Evolutionary conservation across 2,888 invertebrate species (phyloP).

Genomic region (Laspeyria flexula): DNA sequence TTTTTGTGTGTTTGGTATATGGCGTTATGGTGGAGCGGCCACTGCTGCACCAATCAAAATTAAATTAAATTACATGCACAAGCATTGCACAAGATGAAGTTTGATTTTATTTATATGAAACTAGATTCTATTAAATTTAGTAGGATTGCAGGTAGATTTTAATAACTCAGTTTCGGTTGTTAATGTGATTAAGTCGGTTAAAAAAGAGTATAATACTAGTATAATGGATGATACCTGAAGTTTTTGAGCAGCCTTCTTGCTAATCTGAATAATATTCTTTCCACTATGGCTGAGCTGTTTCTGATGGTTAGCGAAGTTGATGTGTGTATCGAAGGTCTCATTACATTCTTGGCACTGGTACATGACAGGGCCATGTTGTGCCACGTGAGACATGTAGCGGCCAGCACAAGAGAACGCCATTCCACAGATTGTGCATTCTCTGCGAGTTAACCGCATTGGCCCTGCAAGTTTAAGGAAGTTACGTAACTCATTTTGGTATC

Average conservation of each 20-base stretch:
- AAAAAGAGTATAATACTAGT: too few relatives aligned
- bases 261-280: constrained; percentile 62
- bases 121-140: too few relatives aligned
- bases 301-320: constrained; percentile 86
- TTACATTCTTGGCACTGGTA: constrained; percentile 87
- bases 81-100: too few relatives aligned
- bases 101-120: too few relatives aligned
- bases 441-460: constrained; percentile 64
- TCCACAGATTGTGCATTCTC: constrained; percentile 80
- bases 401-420: constrained; percentile 75
- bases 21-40: too few relatives aligned
- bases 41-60: too few relatives aligned
- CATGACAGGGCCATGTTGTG: constrained; percentile 86
- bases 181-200: too few relatives aligned
- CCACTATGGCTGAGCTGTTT: constrained; percentile 82
- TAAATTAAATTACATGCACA: too few relatives aligned
- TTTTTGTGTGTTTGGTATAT: too few relatives aligned
- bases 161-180: too few relatives aligned
- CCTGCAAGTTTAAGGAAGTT: constrained; percentile 46
- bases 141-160: too few relatives aligned
- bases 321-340: constrained; percentile 76
- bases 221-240: too few relatives aligned
- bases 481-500: background rate
- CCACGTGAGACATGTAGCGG: constrained; percentile 85
- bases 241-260: constrained; percentile 22